Percentiles rank a stretch among this genome's conserved stretches.
Conservation (phyloP, 2,113 vertebrate genomes). For the Nyctereutes procyonoides region DNA sequence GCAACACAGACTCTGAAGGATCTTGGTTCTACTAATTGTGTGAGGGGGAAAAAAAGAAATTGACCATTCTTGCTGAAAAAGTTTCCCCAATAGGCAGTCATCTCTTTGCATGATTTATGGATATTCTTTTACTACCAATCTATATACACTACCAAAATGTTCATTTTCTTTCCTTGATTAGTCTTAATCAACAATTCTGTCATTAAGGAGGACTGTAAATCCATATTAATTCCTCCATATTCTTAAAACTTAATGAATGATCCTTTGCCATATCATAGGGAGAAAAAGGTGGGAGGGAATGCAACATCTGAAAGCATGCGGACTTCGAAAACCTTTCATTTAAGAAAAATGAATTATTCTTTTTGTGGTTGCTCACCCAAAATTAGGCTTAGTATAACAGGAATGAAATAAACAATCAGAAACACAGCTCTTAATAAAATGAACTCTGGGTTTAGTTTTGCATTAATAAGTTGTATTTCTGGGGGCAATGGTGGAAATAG, state of each 20-base stretch:
- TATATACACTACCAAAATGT: not conserved
- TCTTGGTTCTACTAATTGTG: conserved; percentile 23
- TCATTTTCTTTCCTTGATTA: conserved; percentile 52
- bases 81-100: not conserved
- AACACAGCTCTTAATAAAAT: not conserved
- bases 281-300: not conserved
- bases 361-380: not conserved
- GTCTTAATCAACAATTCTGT: conserved; percentile 50
- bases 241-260: conserved; percentile 35
- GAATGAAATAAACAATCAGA: not conserved
- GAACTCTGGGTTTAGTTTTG: not conserved
- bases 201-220: not conserved
- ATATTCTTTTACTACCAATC: not conserved
- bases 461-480: not conserved
- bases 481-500: not conserved
- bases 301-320: not conserved
- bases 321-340: not conserved
- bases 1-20: not conserved
- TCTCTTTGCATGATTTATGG: conserved; percentile 22
- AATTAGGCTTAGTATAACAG: not conserved
- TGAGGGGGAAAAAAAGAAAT: not conserved
- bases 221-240: not conserved
- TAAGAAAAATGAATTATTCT: not conserved
- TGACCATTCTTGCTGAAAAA: not conserved
- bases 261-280: not conserved